Base-by-base conservation (phyloP, 2,113 vertebrate genomes). In the Tor tambroides region DNA sequence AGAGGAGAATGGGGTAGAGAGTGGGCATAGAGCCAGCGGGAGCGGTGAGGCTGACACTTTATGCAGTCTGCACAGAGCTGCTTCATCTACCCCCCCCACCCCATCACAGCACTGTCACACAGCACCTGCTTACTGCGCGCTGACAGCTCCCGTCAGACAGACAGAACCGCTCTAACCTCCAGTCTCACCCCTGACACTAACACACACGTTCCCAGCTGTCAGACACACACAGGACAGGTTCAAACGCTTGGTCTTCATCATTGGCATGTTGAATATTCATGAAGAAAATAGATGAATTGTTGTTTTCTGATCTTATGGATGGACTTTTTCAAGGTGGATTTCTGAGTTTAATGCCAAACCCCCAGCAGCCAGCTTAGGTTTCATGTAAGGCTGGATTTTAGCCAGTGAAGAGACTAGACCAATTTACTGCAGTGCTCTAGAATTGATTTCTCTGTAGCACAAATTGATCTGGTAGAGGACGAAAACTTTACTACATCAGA, bases 341-440 rank as follows among this genome's bases (percentile, higher is more conserved):
- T 23, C 21, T 35, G 32, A 61, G 78, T 41, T 32, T 80, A n/a
- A 7, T 54, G 77, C 49, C 77, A 59, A 51, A 59, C 54, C 19
- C 54, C 1, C 54, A 56, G 54, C 54, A 56, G 6, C 54, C 54
- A 56, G 54, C 54, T 32, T 32, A 14, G 71, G 4, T 61, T 28
- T 85, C 14, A 61, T 32, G n/a, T 41, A 61, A 21, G 51, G 21
- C 76, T 46, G 46, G 32, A 51, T 79, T 35, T 69, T 80, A 69
- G 61, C 49, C 9, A 80, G 30, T 26, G 19, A 71, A 69, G 11
- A 54, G 43, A 86, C 75, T n/a, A 69, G 19, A 49, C 38, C 74
- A 79, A 79, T 86, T 54, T 86, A 81, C 85, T 74, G 67, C 67
- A 87, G 79, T 71, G 63, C 76, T 71, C 43, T 43, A 3, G 12